Base-by-base conservation (phyloP, 1,140 invertebrate genomes). In the Zophobas atratus region DNA sequence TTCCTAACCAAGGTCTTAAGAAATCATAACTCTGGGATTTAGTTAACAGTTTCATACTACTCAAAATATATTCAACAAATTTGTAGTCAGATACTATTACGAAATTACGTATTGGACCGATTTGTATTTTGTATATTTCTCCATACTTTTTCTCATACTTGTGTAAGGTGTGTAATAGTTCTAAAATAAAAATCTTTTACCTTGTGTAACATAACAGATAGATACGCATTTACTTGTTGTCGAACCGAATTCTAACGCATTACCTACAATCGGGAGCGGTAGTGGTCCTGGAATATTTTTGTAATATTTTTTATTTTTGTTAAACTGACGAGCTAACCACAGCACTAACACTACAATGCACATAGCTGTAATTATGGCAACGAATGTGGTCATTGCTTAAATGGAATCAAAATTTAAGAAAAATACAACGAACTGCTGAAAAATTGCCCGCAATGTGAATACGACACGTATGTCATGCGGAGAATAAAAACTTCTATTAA, bases 1-100 rank as follows among this genome's bases (percentile, higher is more conserved):
- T 90, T 32, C 93, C 93, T n/a, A 96, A 86, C 93, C 94, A 96
- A 6, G 91, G 90, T 78, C 91, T 89, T n/a, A 96, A 85, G 81
- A 92, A 93, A 51, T 89, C 85, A 83, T 97, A 96, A 81, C 94
- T 89, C 53, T 85, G 84, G 55, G 92, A 90, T 86, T 97, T 97
- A 76, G 92, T 89, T 49, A 95, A 90, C 80, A 93, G 90, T 84
- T 92, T 92, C 46, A 89, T 89, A 77, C 92, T 94, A 73, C 89
- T 91, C 34, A 97, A 86, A 67, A 97, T 88, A 34, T 60, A 53
- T 80, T 85, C 84, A 3, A 76, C 32, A 1, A 63, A 46, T 4
- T 79, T 70, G 36, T 76, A 70, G 51, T 82, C 81, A 32, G 55
- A 70, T 1, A 81, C 60, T 5, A 78, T n/a, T n/a, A 81, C 36